Evolutionary conservation across 2,797 vertebrate genomes (phyloP).

Genomic region (Chelon labrosus): DNA sequence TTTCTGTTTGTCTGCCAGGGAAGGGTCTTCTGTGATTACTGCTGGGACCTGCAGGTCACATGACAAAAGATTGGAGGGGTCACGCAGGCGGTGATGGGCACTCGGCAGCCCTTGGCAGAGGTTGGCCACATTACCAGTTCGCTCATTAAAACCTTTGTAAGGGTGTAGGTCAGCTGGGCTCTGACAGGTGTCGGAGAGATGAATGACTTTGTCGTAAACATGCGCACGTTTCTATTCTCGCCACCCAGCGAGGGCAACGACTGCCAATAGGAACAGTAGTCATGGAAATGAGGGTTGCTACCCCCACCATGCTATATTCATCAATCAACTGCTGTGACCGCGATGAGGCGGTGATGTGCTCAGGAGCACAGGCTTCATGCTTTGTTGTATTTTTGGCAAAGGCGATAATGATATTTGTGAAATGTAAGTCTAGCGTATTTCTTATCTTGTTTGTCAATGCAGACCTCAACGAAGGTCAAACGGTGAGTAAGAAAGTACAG

Average conservation of each 20-base stretch:
- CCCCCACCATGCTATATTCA: slow-evolving; percentile 66
- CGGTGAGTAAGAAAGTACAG: not conserved
- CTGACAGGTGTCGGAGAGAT: slow-evolving; percentile 69
- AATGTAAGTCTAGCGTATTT: not conserved
- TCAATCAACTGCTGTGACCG: slow-evolving; percentile 49
- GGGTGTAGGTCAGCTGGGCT: slow-evolving; percentile 58
- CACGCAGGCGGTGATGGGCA: slow-evolving; percentile 48
- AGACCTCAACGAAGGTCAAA: too few relatives aligned
- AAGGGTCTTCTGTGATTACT: slow-evolving; percentile 27
- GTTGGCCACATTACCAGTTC: slow-evolving; percentile 54
- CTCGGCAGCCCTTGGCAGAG: slow-evolving; percentile 43
- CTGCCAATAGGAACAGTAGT: slow-evolving; percentile 57
- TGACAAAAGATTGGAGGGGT: slow-evolving; percentile 50
- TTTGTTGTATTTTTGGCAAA: slow-evolving; percentile 38
- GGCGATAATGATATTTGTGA: slow-evolving; percentile 23
- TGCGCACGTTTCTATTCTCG: slow-evolving; percentile 28
- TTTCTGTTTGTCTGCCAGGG: slow-evolving; percentile 1
- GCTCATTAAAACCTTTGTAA: slow-evolving; percentile 69
- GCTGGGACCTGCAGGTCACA: slow-evolving; percentile 33
- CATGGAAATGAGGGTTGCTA: slow-evolving; percentile 65
- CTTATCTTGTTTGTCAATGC: not conserved
- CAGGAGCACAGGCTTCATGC: not conserved
- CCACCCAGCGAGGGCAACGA: slow-evolving; percentile 35
- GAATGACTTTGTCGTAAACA: slow-evolving; percentile 59
- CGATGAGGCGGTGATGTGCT: slow-evolving; percentile 31